Evolutionary conservation across 2,888 invertebrate species (phyloP).

Genomic region (Lasioglossum villosulum): DNA sequence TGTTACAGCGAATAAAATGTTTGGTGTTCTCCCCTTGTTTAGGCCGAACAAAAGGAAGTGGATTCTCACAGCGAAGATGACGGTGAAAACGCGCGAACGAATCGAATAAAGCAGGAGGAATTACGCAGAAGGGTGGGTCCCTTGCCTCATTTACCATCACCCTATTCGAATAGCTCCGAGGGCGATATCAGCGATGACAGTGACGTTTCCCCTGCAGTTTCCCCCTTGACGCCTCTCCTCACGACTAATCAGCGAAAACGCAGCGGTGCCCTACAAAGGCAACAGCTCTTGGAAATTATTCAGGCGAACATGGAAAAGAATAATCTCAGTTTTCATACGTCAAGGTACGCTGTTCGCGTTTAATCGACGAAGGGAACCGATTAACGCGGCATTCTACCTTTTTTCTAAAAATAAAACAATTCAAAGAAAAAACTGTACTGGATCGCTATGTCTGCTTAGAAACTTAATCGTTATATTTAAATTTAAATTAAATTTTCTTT

Average conservation of each 20-base stretch:
- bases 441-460: slow-evolving; percentile 6
- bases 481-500: too few relatives aligned
- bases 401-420: not conserved
- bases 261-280: slow-evolving; percentile 91
- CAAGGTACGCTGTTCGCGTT: slow-evolving; percentile 86
- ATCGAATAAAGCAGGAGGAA: slow-evolving; percentile 81
- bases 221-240: slow-evolving; percentile 84
- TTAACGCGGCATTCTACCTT: not conserved
- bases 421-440: not conserved
- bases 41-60: slow-evolving; percentile 82
- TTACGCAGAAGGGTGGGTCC: slow-evolving; percentile 80
- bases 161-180: slow-evolving; percentile 82
- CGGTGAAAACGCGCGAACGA: slow-evolving; percentile 80
- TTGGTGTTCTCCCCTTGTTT: not conserved
- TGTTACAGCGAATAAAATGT: not conserved
- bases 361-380: not conserved
- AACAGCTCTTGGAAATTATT: slow-evolving; percentile 94
- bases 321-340: slow-evolving; percentile 93
- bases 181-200: slow-evolving; percentile 82
- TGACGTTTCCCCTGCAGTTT: slow-evolving; percentile 79
- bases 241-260: slow-evolving; percentile 86
- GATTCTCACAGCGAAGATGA: slow-evolving; percentile 84
- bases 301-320: slow-evolving; percentile 97
- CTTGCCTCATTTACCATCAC: slow-evolving; percentile 80
- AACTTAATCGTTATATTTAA: not conserved